Evolutionary conservation across 2,797 vertebrate species (phyloP), one percentile per base, ranked within the genome.

Genomic region (Triplophysa bombifrons): DNA sequence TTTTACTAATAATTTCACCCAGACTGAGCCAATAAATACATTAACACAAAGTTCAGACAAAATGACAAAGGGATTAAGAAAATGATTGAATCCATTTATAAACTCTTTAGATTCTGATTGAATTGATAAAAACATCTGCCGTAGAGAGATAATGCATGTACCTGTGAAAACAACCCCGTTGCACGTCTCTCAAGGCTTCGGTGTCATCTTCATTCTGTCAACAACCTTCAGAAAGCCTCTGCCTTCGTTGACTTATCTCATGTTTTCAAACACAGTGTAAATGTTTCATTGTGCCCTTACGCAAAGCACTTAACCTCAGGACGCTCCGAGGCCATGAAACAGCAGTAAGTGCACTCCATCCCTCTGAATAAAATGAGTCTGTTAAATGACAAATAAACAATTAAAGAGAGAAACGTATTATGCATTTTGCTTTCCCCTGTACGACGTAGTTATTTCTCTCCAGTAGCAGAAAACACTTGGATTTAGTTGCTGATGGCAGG

Each of bases 91-190:
- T 6, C 22, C 10, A n/a, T 76, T 63, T 34, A 34, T 19, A 82
- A 61, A 20, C 68, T 34, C 55, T 56, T 76, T 17, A 22, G 86
- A 91, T 87, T 85, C 87, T 84, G 89, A 90, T 86, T 90, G 85
- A 89, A 93, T 91, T 88, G 91, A 91, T 91, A 90, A 92, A 92
- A 91, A 84, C 90, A 91, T 88, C 86, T 92, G 91, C 80, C 88
- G 87, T 80, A 55, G 80, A 0, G 83, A 88, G 89, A 92, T 92
- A 90, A 85, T 87, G 83, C 74, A 66, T 88, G 89, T 90, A 85
- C 86, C 88, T 86, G 83, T 81, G 84, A 85, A 83, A 86, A 85
- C 84, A 82, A 88, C 82, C 11, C 65, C 20, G 17, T 20, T 19
- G 22, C 19, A 55, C 16, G 53, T 50, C 78, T 74, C 53, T 58